phyloP scores from a whole-genome alignment of 2,113 vertebrate genomes.

The Ptilorrhoa leucosticta region DNA sequence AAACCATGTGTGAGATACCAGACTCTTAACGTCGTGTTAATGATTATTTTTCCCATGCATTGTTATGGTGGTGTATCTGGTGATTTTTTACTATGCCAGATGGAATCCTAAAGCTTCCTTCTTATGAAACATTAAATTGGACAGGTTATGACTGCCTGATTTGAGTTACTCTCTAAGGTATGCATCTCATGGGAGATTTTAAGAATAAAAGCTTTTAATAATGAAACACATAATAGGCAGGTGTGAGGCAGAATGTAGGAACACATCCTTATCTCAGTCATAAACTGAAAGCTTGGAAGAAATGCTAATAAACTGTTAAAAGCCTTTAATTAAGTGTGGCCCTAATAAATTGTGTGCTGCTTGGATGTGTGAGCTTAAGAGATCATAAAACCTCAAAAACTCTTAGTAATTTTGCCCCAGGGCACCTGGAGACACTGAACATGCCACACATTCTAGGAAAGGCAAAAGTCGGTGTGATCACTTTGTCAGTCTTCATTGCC shows the following conservation, averaged over 20 bases:
- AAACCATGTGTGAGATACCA: neutral
- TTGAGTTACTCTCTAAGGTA: constrained; percentile 15
- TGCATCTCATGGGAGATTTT: neutral
- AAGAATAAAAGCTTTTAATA: neutral
- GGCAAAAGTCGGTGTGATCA: neutral
- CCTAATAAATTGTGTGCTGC: neutral
- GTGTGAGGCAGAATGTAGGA: constrained; percentile 17
- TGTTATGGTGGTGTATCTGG: neutral
- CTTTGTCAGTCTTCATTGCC: neutral
- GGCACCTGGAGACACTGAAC: neutral
- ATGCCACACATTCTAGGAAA: neutral
- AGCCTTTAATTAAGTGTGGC: neutral
- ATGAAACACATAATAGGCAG: constrained; percentile 47
- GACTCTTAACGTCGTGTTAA: neutral
- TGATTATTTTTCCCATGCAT: neutral
- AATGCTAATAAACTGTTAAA: neutral
- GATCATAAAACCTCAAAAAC: neutral
- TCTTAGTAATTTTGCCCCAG: neutral
- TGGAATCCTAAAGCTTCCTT: constrained; percentile 22
- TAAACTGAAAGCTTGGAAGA: neutral
- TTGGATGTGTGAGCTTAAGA: neutral
- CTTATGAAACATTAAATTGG: constrained; percentile 9
- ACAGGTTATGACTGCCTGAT: constrained; percentile 30
- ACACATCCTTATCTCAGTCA: neutral
- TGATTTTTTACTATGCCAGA: constrained; percentile 22